phyloP scores from a whole-genome alignment of 1,140 invertebrate species.

The Paralvinella palmiformis region DNA sequence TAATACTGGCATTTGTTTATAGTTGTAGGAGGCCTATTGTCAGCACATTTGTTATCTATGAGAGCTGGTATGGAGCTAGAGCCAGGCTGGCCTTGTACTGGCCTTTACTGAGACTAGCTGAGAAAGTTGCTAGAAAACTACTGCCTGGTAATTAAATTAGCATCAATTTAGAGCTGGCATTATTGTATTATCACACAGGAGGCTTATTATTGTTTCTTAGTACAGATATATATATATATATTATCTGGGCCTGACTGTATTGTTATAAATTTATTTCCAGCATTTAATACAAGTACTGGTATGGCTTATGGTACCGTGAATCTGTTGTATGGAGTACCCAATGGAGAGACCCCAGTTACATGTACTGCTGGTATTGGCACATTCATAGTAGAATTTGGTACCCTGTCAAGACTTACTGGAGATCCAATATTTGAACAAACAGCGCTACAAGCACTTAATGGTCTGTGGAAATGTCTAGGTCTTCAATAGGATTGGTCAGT shows the following conservation, averaged over 20 bases:
- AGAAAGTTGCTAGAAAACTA: slow-evolving; percentile 84
- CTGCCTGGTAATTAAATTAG: slow-evolving; percentile 58
- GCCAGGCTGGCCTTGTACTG: slow-evolving; percentile 94
- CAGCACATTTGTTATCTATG: slow-evolving; percentile 87
- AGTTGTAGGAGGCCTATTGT: slow-evolving; percentile 92
- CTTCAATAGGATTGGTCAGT: slow-evolving; percentile 71
- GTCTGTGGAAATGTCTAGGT: slow-evolving; percentile 78
- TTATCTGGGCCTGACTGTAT: neutral
- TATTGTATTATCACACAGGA: no score
- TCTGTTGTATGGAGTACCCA: slow-evolving; percentile 76
- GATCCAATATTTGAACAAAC: slow-evolving; percentile 84
- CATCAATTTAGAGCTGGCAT: neutral
- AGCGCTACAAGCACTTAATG: slow-evolving; percentile 83
- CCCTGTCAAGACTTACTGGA: slow-evolving; percentile 87
- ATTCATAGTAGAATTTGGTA: slow-evolving; percentile 95
- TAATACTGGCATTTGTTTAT: no score
- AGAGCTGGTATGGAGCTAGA: slow-evolving; percentile 66
- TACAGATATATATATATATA: neutral
- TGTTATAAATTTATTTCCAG: slow-evolving; percentile 29
- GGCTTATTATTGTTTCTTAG: no score
- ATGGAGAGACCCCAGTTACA: slow-evolving; percentile 90
- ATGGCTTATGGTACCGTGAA: slow-evolving; percentile 97
- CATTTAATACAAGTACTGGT: slow-evolving; percentile 62
- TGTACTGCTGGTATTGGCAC: slow-evolving; percentile 98
- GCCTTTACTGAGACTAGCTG: slow-evolving; percentile 87